phyloP scores from a whole-genome alignment of 2,888 invertebrate species.

The Mantis religiosa region DNA sequence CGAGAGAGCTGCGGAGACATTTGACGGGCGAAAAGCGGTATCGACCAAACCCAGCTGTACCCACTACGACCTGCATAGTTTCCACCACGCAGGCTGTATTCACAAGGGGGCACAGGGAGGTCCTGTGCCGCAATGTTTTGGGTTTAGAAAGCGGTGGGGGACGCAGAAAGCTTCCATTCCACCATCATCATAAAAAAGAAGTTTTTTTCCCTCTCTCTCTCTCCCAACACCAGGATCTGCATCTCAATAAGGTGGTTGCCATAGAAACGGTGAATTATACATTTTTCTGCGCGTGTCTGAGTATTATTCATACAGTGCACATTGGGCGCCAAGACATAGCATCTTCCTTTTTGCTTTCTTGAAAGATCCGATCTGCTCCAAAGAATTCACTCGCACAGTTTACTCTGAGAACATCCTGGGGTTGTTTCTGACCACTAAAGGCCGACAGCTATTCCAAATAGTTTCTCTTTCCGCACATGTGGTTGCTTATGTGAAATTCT shows the following conservation, averaged over 20 bases:
- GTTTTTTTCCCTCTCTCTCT: not conserved
- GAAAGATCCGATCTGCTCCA: not conserved
- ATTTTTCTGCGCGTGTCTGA: constrained; percentile 12
- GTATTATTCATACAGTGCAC: constrained; percentile 12
- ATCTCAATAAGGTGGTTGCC: constrained; percentile 23
- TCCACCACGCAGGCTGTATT: not conserved
- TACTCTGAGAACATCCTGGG: too few relatives aligned
- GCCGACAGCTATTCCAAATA: too few relatives aligned
- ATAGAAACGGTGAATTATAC: constrained; percentile 21
- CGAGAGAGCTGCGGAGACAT: not conserved
- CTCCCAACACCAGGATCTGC: constrained; percentile 19
- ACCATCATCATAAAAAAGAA: constrained; percentile 7
- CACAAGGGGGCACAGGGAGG: not conserved
- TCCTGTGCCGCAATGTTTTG: not conserved
- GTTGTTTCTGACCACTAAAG: too few relatives aligned
- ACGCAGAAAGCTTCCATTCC: not conserved
- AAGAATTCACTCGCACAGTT: too few relatives aligned
- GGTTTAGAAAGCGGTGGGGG: constrained; percentile 1
- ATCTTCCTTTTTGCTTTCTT: not conserved
- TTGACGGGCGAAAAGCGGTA: not conserved
- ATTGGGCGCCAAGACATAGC: not conserved
- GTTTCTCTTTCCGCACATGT: too few relatives aligned
- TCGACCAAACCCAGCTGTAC: not conserved
- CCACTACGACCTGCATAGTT: not conserved
- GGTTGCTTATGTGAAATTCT: too few relatives aligned